phyloP scores from a whole-genome alignment of 1,140 invertebrate genomes.

The Nasonia vitripennis region DNA sequence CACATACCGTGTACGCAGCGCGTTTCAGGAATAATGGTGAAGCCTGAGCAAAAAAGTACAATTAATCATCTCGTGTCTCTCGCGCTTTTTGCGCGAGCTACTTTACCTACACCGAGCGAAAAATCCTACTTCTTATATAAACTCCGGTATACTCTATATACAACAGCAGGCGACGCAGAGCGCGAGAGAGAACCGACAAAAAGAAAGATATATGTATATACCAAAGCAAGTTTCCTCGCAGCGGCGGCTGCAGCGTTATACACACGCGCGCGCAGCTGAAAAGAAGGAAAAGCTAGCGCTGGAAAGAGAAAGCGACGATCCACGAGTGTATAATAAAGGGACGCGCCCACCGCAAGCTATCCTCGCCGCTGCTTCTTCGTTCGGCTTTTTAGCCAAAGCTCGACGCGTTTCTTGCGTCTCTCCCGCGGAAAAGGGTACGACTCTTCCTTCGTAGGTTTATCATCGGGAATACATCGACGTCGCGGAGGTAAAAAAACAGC shows the following conservation, averaged over 20 bases:
- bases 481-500: neutral
- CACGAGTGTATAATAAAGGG: conserved; percentile 59
- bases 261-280: neutral
- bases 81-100: neutral
- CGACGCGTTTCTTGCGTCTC: neutral
- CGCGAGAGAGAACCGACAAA: conserved; percentile 26
- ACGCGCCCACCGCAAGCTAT: conserved; percentile 59
- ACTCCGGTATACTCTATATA: neutral
- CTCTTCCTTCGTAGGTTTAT: neutral
- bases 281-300: conserved; percentile 27
- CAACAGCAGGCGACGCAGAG: too few relatives aligned
- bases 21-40: neutral
- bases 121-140: neutral
- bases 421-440: neutral
- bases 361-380: conserved; percentile 8
- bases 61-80: neutral
- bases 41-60: neutral
- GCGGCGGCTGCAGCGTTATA: conserved; percentile 41
- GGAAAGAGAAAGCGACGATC: conserved; percentile 60
- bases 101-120: neutral
- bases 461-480: neutral
- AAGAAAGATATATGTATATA: neutral
- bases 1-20: neutral
- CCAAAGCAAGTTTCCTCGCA: conserved; percentile 57
- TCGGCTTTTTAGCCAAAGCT: neutral